Evolutionary conservation across 2,113 vertebrate genomes (phyloP).

Genomic region (Callipepla californica): DNA sequence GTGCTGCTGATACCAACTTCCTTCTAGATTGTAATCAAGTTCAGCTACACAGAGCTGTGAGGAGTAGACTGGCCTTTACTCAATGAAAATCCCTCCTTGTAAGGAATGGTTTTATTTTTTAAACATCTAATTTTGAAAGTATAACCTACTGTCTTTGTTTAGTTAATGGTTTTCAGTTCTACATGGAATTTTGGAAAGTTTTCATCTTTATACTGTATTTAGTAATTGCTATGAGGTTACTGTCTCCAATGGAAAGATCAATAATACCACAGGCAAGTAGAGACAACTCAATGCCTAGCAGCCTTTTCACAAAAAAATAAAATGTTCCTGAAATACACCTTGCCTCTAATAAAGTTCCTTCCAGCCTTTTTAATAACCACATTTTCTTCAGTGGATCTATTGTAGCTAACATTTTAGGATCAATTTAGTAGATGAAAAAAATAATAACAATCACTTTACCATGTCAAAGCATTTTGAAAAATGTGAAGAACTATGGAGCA

Average conservation of each 20-base stretch:
- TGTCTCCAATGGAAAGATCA: not conserved
- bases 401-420: not conserved
- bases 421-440: slow-evolving; percentile 22
- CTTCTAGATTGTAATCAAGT: not conserved
- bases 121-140: not conserved
- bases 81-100: not conserved
- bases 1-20: not conserved
- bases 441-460: slow-evolving; percentile 15
- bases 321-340: not conserved
- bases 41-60: not conserved
- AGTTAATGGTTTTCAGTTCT: not conserved
- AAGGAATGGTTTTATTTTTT: not conserved
- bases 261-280: not conserved
- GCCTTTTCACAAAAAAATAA: not conserved
- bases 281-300: not conserved
- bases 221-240: not conserved
- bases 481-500: not conserved
- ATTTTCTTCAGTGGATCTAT: not conserved
- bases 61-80: not conserved
- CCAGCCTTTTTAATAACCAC: not conserved
- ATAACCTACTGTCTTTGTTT: not conserved
- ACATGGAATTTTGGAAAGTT: not conserved
- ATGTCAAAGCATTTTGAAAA: slow-evolving; percentile 24
- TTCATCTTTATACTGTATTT: not conserved
- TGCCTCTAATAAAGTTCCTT: not conserved